These are phyloP conservation scores for Syngnathus rostellatus DNA, from an alignment of 2,797 vertebrate genomes.

Conservation along the genomic window DNA sequence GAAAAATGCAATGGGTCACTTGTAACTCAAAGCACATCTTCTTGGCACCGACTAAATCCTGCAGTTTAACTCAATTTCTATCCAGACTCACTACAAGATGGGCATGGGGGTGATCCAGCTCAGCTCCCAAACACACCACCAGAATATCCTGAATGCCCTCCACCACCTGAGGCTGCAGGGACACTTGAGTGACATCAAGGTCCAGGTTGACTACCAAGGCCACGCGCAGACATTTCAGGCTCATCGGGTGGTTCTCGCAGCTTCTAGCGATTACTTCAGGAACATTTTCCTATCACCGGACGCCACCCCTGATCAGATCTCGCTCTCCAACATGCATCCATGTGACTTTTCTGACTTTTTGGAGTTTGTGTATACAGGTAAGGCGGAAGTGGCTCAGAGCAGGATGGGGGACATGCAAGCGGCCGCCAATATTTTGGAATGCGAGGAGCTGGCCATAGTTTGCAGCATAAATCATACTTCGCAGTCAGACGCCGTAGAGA, in stretches of 20 bases:
- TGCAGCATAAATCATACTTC: constrained; percentile 56
- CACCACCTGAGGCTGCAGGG: constrained; percentile 78
- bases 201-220: constrained; percentile 82
- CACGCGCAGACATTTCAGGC: constrained; percentile 80
- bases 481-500: constrained; percentile 1
- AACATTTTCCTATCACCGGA: constrained; percentile 75
- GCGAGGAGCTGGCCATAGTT: constrained; percentile 76
- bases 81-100: constrained; percentile 57
- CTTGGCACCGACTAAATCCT: neutral
- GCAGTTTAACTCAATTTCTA: neutral
- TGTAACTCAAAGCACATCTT: neutral
- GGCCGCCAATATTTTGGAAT: constrained; percentile 79
- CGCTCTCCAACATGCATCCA: constrained; percentile 72
- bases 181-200: constrained; percentile 82
- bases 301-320: constrained; percentile 59
- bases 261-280: constrained; percentile 90
- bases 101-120: constrained; percentile 73
- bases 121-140: constrained; percentile 76
- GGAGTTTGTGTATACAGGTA: constrained; percentile 89
- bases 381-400: constrained; percentile 74
- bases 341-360: constrained; percentile 81
- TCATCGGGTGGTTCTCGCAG: constrained; percentile 87
- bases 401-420: constrained; percentile 74
- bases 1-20: neutral
- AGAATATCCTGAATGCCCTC: constrained; percentile 81